Evolutionary conservation across 2,888 invertebrate genomes (phyloP).

Genomic region (Nephrotoma flavescens): DNA sequence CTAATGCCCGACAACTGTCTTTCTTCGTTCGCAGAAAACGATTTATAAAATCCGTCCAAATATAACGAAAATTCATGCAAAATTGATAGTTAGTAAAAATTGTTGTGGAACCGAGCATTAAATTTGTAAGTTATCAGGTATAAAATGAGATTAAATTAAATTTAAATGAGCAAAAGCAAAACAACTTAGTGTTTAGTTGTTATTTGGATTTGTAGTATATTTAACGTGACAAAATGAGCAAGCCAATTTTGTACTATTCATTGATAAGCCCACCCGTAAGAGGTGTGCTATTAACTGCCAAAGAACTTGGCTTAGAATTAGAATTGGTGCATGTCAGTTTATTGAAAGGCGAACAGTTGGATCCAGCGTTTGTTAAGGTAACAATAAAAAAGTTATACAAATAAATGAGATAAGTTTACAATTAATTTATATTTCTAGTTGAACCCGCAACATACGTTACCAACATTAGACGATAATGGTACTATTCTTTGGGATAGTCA

Average conservation of each 20-base stretch:
- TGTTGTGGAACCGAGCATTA: too few species aligned
- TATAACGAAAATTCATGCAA: too few species aligned
- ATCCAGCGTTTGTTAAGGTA: background rate
- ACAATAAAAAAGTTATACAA: background rate
- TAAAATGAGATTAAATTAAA: too few species aligned
- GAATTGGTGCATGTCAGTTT: background rate
- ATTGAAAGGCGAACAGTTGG: background rate
- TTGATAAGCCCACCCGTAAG: background rate
- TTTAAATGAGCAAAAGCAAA: too few species aligned
- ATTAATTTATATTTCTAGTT: conserved; percentile 24
- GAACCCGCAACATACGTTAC: conserved; percentile 40
- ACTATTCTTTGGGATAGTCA: conserved; percentile 22
- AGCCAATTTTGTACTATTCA: background rate
- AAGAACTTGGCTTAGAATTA: background rate
- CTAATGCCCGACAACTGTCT: too few species aligned
- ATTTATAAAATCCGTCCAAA: too few species aligned
- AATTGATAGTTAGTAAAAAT: too few species aligned
- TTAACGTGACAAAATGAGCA: background rate
- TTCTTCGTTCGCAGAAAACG: too few species aligned
- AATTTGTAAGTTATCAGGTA: too few species aligned
- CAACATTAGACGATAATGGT: conserved; percentile 28
- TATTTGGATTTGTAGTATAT: too few species aligned
- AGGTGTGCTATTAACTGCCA: background rate
- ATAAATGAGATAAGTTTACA: too few species aligned
- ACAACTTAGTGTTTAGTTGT: too few species aligned